Conservation (phyloP, 2,888 invertebrate species). For the Zelleria hepariella region DNA sequence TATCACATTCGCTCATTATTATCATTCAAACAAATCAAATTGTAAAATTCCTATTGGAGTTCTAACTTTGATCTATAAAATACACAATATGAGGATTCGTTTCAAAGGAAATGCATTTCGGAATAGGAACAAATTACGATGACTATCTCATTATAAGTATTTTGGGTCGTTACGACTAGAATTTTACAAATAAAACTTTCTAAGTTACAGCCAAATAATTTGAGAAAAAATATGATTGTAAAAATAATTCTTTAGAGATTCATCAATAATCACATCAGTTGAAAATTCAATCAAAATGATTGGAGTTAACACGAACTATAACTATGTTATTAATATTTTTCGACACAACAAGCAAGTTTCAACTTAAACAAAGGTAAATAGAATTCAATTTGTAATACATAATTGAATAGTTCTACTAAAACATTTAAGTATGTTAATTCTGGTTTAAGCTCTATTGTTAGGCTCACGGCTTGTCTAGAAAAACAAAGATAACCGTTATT, state of each 20-base stretch:
- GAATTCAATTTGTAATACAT: conserved; percentile 45
- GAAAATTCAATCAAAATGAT: conserved; percentile 24
- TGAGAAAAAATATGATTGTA: conserved; percentile 33
- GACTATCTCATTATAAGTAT: conserved; percentile 48
- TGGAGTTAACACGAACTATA: conserved; percentile 39
- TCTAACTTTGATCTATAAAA: conserved; percentile 25
- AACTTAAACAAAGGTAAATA: conserved; percentile 69
- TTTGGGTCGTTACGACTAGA: conserved; percentile 64
- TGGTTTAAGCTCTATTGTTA: conserved; percentile 65
- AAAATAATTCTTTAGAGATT: conserved; percentile 27
- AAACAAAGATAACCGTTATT: conserved; percentile 32
- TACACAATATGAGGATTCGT: conserved; percentile 29
- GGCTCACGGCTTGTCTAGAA: conserved; percentile 57
- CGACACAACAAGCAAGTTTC: conserved; percentile 61
- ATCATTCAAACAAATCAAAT: conserved; percentile 39
- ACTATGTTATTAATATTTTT: conserved; percentile 49
- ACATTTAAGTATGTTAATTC: conserved; percentile 50
- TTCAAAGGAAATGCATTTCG: conserved; percentile 31
- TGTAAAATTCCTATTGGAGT: conserved; percentile 41
- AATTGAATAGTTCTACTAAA: conserved; percentile 65
- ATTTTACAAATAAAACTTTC: conserved; percentile 35
- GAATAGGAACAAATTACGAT: conserved; percentile 53
- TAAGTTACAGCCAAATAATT: conserved; percentile 34
- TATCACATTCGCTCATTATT: conserved; percentile 56
- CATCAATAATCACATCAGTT: conserved; percentile 22